Evolutionary conservation across 2,797 vertebrate species (phyloP).

Genomic region (Eleutherodactylus coqui): DNA sequence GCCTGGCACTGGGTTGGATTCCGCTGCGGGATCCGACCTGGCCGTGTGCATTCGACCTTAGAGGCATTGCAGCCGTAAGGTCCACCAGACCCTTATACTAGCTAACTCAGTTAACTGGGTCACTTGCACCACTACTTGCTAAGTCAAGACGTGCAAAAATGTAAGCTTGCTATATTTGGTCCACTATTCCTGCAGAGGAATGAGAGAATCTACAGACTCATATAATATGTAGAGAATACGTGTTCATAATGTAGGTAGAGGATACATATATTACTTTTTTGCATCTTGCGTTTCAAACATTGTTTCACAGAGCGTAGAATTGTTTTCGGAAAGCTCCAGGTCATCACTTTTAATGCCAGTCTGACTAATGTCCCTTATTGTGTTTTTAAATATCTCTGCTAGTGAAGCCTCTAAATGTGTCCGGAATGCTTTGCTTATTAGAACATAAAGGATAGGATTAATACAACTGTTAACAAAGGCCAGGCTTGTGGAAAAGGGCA

Average conservation of each 20-base stretch:
- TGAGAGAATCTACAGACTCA: background rate
- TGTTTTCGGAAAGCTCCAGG: slow-evolving; percentile 72
- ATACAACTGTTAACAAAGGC: slow-evolving; percentile 96
- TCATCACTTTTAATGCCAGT: slow-evolving; percentile 85
- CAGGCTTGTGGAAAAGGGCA: slow-evolving; percentile 90
- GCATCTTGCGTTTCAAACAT: slow-evolving; percentile 66
- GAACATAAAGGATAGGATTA: slow-evolving; percentile 93
- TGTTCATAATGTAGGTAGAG: too few relatives aligned
- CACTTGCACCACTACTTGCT: background rate
- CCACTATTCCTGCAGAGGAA: background rate
- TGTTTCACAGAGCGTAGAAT: slow-evolving; percentile 67
- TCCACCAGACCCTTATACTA: too few relatives aligned
- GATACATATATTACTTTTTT: background rate
- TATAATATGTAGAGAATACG: background rate
- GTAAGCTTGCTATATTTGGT: too few relatives aligned
- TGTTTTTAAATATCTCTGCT: slow-evolving; percentile 86
- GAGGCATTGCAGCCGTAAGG: too few relatives aligned
- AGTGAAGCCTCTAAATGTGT: slow-evolving; percentile 80
- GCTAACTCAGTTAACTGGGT: background rate
- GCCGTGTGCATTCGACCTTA: too few relatives aligned
- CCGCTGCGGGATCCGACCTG: too few relatives aligned
- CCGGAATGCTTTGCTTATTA: slow-evolving; percentile 88
- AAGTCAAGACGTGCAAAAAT: too few relatives aligned
- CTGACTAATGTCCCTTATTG: slow-evolving; percentile 87
- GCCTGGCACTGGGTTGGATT: too few relatives aligned